phyloP scores from a whole-genome alignment of 1,140 invertebrate genomes.

The Trichomalopsis sarcophagae region DNA sequence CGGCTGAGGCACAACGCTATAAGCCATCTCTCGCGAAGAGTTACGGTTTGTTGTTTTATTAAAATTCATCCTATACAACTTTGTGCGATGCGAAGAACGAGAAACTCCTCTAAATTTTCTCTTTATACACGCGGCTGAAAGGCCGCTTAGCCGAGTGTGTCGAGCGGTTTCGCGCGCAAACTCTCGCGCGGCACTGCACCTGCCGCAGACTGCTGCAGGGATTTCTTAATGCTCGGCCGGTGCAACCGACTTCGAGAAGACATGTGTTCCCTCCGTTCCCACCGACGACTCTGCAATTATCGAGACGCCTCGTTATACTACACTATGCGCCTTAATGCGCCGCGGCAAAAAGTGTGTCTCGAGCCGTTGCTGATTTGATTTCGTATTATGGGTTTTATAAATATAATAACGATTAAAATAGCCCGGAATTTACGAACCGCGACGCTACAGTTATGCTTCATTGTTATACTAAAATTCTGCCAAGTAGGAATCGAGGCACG shows the following conservation, averaged over 20 bases:
- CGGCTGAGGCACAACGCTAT: too few relatives aligned
- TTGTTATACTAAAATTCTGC: too few relatives aligned
- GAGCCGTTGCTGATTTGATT: background rate
- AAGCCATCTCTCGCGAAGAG: too few relatives aligned
- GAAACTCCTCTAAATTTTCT: background rate
- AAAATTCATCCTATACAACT: too few relatives aligned
- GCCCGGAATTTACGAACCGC: too few relatives aligned
- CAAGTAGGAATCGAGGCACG: background rate
- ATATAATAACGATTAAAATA: too few relatives aligned
- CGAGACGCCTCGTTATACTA: too few relatives aligned
- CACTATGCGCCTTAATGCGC: background rate
- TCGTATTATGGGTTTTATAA: too few relatives aligned
- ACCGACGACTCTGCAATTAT: background rate
- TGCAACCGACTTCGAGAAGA: constrained; percentile 10
- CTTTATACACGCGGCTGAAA: background rate
- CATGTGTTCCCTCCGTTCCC: constrained; percentile 4
- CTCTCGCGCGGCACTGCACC: background rate
- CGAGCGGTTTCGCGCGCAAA: background rate
- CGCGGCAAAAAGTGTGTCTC: background rate
- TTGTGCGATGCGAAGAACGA: too few relatives aligned
- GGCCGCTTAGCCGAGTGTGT: background rate
- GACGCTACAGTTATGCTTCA: too few relatives aligned
- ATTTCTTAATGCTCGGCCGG: background rate
- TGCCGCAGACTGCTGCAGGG: background rate
- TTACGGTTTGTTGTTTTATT: too few relatives aligned